Conservation (phyloP, 2,888 invertebrate genomes). For the Sclerodermus sp. region DNA sequence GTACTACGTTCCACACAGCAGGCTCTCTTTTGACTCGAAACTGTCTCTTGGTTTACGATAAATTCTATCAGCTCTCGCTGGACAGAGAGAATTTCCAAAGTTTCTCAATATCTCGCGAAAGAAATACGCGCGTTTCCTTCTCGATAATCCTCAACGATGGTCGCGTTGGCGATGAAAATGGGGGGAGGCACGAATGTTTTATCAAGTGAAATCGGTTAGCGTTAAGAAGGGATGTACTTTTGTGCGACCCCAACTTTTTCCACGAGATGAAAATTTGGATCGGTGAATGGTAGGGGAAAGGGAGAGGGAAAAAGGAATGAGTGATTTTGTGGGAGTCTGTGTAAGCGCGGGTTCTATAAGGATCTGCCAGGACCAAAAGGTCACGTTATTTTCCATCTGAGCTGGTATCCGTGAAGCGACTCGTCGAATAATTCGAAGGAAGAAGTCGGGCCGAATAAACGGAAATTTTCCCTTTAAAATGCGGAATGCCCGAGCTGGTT, state of each 20-base stretch:
- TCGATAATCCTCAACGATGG: too few species aligned
- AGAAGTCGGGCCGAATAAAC: slow-evolving; percentile 42
- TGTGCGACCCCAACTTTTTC: too few species aligned
- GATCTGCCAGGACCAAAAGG: slow-evolving; percentile 54
- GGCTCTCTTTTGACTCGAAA: too few species aligned
- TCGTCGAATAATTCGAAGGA: not conserved
- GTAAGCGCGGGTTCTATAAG: slow-evolving; percentile 22
- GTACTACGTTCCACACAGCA: too few species aligned
- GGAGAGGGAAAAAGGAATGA: slow-evolving; percentile 1
- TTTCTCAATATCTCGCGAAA: too few species aligned
- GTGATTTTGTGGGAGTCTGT: not conserved
- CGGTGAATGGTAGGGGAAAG: slow-evolving; percentile 11
- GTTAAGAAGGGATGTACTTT: not conserved
- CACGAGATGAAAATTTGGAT: slow-evolving; percentile 10
- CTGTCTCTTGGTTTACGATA: too few species aligned
- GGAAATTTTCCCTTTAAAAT: slow-evolving; percentile 57
- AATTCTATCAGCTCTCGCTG: too few species aligned
- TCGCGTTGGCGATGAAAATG: too few species aligned
- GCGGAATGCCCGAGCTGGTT: slow-evolving; percentile 46
- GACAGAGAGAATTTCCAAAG: too few species aligned
- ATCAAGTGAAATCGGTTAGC: slow-evolving; percentile 15
- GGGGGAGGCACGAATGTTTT: slow-evolving; percentile 4
- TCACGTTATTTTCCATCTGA: slow-evolving; percentile 57
- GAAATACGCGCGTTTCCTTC: too few species aligned
- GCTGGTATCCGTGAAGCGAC: slow-evolving; percentile 43